A percentile compares a stretch with the other conserved stretches of the same genome.
phyloP scores from a whole-genome alignment of 1,140 invertebrate species.

The Diabrotica undecimpunctata region DNA sequence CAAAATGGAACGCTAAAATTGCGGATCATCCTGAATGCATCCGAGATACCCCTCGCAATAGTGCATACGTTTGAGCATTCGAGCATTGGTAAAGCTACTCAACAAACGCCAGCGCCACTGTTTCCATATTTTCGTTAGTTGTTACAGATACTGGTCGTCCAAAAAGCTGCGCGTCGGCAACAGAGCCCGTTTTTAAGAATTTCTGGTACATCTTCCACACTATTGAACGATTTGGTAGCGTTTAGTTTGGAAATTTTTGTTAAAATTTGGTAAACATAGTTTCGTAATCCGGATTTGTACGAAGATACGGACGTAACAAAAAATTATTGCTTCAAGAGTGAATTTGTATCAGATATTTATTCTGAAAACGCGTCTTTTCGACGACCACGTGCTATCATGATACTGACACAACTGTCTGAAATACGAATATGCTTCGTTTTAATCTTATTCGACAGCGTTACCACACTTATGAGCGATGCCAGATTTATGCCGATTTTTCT shows the following conservation, averaged over 20 bases:
- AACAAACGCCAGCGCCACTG: background rate
- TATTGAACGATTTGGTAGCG: no score
- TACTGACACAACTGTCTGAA: background rate
- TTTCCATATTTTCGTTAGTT: background rate
- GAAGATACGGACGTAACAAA: no score
- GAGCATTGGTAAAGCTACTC: background rate
- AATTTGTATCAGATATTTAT: no score
- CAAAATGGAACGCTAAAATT: background rate
- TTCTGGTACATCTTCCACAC: background rate
- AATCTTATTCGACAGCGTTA: background rate
- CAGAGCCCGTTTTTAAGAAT: no score
- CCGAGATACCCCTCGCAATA: background rate
- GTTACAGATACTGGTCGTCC: no score
- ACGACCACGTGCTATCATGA: background rate
- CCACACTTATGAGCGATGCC: no score
- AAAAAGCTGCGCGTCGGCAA: no score
- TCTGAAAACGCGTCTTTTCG: background rate
- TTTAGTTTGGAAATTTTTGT: no score
- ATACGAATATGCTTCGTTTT: background rate
- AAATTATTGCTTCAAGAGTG: no score
- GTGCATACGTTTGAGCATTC: background rate
- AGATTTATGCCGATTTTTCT: no score
- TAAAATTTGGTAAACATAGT: no score
- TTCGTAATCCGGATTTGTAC: no score
- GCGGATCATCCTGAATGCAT: background rate